phyloP scores from a whole-genome alignment of 2,113 vertebrate genomes.

The Brevimyrus niger region DNA sequence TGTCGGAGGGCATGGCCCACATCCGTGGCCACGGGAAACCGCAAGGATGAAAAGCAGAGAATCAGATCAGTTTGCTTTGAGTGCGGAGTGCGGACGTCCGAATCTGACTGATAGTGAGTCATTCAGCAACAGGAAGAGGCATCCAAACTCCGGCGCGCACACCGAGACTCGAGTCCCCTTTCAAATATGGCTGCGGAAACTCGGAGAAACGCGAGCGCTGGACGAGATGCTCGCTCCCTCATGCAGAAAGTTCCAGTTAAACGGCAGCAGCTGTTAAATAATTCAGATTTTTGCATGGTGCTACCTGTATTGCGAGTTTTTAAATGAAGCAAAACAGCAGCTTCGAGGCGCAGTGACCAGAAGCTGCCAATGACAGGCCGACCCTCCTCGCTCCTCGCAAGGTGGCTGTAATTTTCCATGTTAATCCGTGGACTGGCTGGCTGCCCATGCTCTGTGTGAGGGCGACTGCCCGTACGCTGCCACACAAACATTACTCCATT shows the following conservation, averaged over 20 bases:
- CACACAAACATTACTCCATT: background rate
- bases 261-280: background rate
- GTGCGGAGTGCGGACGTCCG: background rate
- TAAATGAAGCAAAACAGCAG: background rate
- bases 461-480: background rate
- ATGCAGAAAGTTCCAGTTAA: background rate
- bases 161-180: background rate
- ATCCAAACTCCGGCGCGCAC: background rate
- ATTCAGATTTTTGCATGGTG: background rate
- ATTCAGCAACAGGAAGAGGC: background rate
- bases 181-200: background rate
- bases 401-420: background rate
- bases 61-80: background rate
- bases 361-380: background rate
- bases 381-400: background rate
- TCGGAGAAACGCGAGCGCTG: background rate
- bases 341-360: background rate
- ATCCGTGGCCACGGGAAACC: background rate
- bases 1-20: background rate
- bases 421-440: background rate
- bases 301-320: background rate
- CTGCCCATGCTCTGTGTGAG: background rate
- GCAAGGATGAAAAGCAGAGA: background rate
- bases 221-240: background rate
- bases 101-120: background rate